Evolutionary conservation across 2,888 invertebrate species (phyloP).

Genomic region (Conistra vaccinii): DNA sequence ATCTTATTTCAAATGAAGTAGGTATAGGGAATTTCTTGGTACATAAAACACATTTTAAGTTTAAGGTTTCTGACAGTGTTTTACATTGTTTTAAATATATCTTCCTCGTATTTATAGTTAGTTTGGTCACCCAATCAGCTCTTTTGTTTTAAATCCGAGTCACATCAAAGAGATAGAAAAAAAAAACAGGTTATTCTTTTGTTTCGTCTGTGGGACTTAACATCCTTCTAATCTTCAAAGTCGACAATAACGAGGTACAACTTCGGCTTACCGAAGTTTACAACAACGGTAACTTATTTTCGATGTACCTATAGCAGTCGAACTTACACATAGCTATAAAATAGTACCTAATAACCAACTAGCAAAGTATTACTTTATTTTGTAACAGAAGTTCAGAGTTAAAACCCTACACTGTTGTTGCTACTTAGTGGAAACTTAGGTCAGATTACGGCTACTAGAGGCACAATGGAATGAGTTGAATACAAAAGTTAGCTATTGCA

Average conservation of each 20-base stretch:
- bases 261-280: background rate
- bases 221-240: background rate
- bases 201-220: background rate
- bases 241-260: background rate
- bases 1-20: too few relatives aligned
- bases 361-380: constrained; percentile 1
- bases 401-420: constrained; percentile 1
- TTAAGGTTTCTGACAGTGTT: background rate
- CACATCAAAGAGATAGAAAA: background rate
- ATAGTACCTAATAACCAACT: background rate
- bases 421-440: constrained; percentile 32
- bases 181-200: background rate
- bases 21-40: too few relatives aligned
- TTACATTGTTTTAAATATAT: background rate
- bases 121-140: background rate
- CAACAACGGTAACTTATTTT: background rate
- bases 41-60: background rate
- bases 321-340: background rate
- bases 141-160: background rate
- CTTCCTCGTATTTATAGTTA: background rate
- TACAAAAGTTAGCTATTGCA: constrained; percentile 6
- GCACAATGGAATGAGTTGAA: constrained; percentile 34
- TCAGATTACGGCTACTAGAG: constrained; percentile 31
- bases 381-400: constrained; percentile 15
- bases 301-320: background rate